Evolutionary conservation across 2,888 invertebrate genomes (phyloP), one percentile per base, ranked within the genome.

Genomic region (Pediacus dermestoides): DNA sequence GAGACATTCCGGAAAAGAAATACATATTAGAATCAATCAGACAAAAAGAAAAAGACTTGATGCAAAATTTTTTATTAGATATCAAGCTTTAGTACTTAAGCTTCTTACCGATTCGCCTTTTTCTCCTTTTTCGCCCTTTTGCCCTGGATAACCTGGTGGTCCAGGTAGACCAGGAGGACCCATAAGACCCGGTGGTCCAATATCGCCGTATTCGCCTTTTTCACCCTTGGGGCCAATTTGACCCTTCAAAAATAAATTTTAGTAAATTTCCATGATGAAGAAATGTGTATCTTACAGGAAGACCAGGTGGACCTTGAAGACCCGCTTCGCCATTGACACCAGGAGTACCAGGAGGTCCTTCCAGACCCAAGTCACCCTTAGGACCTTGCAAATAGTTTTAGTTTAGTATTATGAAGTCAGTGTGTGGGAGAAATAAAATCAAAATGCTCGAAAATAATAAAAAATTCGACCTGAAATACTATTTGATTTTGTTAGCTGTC

Each of bases 161-260:
- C 85, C 85, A 4, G 84, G 84, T 50, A 85, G 67, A 12, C 92
- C 93, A 9, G 94, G 93, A 16, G 93, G 91, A 51, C 94, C 94
- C 82, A 94, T 88, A 60, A 92, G 78, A 42, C 95, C 94, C 7
- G 94, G 90, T 4, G 90, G 89, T 28, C 93, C 93, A 67, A 92
- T 90, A 64, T 91, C 90, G 6, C 93, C 92, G 64, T 85, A 86
- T 62, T 88, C 88, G 37, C 91, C 91, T 61, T 88, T 87, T 52
- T 85, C 86, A 30, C 94, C 94, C 61, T 89, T 89, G 3, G 86
- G 85, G 11, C 93, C 93, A 55, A 81, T 76, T 60, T 82, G 80
- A 31, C 92, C 92, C 77, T 86, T 33, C 8, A 39, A 1, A n/a
- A 23, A 9, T 4, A 27, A 14, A 35, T 3, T 16, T 30, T 33